Base-by-base conservation (phyloP, 2,888 invertebrate genomes). In the Serripes groenlandicus region DNA sequence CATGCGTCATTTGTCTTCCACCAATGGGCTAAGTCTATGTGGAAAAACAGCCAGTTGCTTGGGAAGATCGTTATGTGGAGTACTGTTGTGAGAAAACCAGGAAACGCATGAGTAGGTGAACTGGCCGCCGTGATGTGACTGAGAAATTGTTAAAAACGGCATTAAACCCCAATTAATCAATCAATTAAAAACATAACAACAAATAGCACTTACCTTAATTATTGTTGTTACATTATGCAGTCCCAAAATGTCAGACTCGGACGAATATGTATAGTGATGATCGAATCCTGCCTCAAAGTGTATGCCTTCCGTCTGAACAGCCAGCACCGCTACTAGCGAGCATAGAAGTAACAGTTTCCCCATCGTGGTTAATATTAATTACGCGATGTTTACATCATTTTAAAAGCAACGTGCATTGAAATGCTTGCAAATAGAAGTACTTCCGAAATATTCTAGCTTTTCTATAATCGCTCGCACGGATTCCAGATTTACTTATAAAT, bases 261-360 rank as follows among this genome's bases (percentile, higher is more conserved):
- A 85, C n/a, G 81, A 82, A 74, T 90, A 90, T 0, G 87, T 88
- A 60, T 90, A 90, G 42, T 88, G 86, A 58, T 90, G 88, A 49
- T 87, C 85, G 75, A 72, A 87, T 9, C 86, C 87, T n/a, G 81
- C 80, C 62, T 90, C 84, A 58, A 88, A 90, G 62, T 76, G 86
- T 49, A 82, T 26, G 26, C 72, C 64, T 32, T 32, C 26, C 66
- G 73, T 54, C 74, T 26, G 28, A 49, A 71, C 35, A 7, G 21
- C 21, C 54, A 52, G 15, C n/a, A n/a, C n/a, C 54, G 52, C 32
- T 49, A 4, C 7, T 26, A 42, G 4, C 54, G 21, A 52, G 18
- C 26, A 32, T 26, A 52, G 54, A 37, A 70, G 18, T 18, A 18
- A 9, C 9, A 42, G 18, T 18, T 42, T 42, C 42, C 18, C 42